Conservation (phyloP, 1,140 invertebrate genomes). For the Spodoptera frugiperda region DNA sequence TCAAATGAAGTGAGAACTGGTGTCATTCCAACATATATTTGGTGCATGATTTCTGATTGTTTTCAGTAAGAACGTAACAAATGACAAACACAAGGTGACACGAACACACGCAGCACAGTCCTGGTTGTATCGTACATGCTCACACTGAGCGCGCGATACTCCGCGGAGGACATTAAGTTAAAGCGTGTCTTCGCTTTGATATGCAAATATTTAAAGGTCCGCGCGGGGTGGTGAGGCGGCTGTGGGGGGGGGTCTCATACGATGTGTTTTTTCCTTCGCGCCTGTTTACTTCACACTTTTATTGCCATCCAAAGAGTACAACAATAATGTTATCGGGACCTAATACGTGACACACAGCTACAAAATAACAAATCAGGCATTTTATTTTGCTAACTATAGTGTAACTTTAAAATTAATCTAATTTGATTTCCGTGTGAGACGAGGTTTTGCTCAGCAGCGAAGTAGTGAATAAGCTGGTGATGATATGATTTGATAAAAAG, state of each 20-base stretch:
- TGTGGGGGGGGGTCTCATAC: not conserved
- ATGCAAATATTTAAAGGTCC: constrained; percentile 52
- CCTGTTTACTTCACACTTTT: constrained; percentile 53
- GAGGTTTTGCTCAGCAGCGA: too few relatives aligned
- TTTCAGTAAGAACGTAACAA: too few relatives aligned
- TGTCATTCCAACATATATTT: too few relatives aligned
- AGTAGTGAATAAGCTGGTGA: too few relatives aligned
- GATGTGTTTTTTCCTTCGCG: constrained; percentile 53
- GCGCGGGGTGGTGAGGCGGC: not conserved
- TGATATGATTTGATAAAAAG: too few relatives aligned
- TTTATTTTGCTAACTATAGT: too few relatives aligned
- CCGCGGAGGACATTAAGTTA: constrained; percentile 32
- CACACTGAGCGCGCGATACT: not conserved
- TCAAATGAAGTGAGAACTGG: too few relatives aligned
- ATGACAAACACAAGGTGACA: not conserved
- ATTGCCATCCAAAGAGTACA: constrained; percentile 40
- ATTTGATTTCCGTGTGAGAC: too few relatives aligned
- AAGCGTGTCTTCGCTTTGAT: constrained; percentile 52
- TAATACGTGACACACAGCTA: not conserved
- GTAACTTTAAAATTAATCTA: too few relatives aligned
- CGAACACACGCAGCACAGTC: not conserved
- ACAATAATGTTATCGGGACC: constrained; percentile 19
- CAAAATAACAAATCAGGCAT: too few relatives aligned
- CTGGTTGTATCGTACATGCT: not conserved
- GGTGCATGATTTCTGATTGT: too few relatives aligned